phyloP scores from a whole-genome alignment of 2,888 invertebrate species.

The Laspeyria flexula region DNA sequence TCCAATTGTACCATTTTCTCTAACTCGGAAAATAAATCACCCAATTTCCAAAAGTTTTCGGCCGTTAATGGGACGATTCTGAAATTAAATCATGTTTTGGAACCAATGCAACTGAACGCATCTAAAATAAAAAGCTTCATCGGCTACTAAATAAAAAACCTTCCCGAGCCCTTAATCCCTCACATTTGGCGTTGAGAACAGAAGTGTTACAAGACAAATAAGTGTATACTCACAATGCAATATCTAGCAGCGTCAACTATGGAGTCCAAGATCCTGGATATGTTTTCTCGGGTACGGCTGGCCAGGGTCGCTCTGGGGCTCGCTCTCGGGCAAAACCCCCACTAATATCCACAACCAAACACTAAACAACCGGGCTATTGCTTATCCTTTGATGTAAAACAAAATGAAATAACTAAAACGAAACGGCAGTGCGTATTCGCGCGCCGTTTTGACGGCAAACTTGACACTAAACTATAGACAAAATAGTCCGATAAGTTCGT shows the following conservation, averaged over 20 bases:
- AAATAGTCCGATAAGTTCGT: slow-evolving; percentile 44
- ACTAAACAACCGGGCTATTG: slow-evolving; percentile 70
- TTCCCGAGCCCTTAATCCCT: slow-evolving; percentile 32
- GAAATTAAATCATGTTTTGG: slow-evolving; percentile 79
- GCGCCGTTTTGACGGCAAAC: slow-evolving; percentile 79
- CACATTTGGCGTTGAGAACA: slow-evolving; percentile 5
- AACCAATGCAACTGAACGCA: slow-evolving; percentile 60
- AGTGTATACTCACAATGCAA: slow-evolving; percentile 79
- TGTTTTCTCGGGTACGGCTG: slow-evolving; percentile 77
- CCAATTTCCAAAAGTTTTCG: slow-evolving; percentile 76
- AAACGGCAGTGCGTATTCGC: slow-evolving; percentile 70
- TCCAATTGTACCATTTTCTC: slow-evolving; percentile 82
- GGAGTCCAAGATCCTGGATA: slow-evolving; percentile 84
- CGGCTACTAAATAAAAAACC: slow-evolving; percentile 34
- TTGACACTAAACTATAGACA: slow-evolving; percentile 60
- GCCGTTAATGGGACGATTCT: slow-evolving; percentile 75
- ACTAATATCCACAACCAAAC: slow-evolving; percentile 65
- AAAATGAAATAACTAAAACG: slow-evolving; percentile 83
- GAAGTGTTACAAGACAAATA: too few relatives aligned
- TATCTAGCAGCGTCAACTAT: slow-evolving; percentile 83
- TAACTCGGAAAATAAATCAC: slow-evolving; percentile 69
- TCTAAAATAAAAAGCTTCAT: slow-evolving; percentile 46
- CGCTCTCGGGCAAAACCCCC: slow-evolving; percentile 66
- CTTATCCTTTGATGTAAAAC: slow-evolving; percentile 84
- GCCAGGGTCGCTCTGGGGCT: slow-evolving; percentile 77